phyloP scores from a whole-genome alignment of 2,888 invertebrate genomes.

The Sesia apiformis region DNA sequence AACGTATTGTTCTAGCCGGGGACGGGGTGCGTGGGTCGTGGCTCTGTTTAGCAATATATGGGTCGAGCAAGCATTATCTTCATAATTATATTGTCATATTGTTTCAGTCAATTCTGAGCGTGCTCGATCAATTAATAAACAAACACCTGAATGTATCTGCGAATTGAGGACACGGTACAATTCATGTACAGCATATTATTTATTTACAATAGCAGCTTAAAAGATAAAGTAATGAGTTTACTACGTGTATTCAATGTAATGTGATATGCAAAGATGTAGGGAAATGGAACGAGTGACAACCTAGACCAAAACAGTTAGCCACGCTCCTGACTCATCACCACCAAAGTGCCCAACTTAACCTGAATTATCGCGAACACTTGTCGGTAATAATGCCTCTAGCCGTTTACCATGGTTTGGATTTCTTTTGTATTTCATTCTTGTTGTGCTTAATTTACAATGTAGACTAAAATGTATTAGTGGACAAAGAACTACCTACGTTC shows the following conservation, averaged over 20 bases:
- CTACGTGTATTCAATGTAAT: conserved; percentile 39
- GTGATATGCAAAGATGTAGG: conserved; percentile 56
- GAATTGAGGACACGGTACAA: not conserved
- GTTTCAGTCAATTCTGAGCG: conserved; percentile 5
- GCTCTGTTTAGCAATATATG: conserved; percentile 18
- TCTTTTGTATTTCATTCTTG: too few species aligned
- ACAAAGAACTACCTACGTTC: too few species aligned
- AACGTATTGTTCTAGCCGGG: conserved; percentile 38
- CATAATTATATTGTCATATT: conserved; percentile 25
- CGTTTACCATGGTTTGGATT: not conserved
- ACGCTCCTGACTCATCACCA: conserved; percentile 45
- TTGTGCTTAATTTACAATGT: too few species aligned
- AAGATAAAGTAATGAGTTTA: conserved; percentile 40
- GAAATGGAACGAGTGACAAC: conserved; percentile 52
- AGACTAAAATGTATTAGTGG: too few species aligned
- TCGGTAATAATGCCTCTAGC: conserved; percentile 1
- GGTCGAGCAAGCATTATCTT: conserved; percentile 26
- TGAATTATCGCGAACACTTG: conserved; percentile 39
- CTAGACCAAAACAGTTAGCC: conserved; percentile 50
- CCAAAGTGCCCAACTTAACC: conserved; percentile 46
- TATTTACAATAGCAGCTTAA: conserved; percentile 13
- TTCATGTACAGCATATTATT: not conserved
- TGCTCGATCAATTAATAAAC: not conserved
- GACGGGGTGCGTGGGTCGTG: conserved; percentile 31
- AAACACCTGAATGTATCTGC: not conserved